phyloP scores from a whole-genome alignment of 1,140 invertebrate species.

The Cepaea nemoralis region DNA sequence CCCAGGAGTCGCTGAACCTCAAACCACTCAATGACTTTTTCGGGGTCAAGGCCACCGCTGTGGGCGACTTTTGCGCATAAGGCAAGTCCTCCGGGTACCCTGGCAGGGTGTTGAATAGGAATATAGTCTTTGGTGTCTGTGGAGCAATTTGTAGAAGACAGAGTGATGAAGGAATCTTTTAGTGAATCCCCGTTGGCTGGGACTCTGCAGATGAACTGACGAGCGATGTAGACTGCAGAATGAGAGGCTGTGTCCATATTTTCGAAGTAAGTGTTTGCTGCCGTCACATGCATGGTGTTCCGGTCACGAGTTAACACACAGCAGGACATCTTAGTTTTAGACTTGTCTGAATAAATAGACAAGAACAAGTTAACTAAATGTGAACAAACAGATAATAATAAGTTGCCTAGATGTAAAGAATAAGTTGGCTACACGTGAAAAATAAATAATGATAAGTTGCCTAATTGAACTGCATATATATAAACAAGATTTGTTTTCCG shows the following conservation, averaged over 20 bases:
- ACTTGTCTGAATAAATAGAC: too few relatives aligned
- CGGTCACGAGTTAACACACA: not conserved
- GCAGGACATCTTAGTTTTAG: not conserved
- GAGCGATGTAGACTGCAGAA: not conserved
- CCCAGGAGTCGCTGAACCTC: conserved; percentile 43
- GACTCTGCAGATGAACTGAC: not conserved
- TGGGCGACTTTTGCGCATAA: conserved; percentile 22
- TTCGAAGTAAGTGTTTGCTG: not conserved
- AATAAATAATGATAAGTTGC: too few relatives aligned
- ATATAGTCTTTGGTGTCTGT: conserved; percentile 2
- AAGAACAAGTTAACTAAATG: too few relatives aligned
- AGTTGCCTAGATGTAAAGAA: too few relatives aligned
- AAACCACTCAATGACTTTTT: conserved; percentile 43
- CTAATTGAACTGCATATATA: too few relatives aligned
- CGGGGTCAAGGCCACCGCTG: conserved; percentile 26
- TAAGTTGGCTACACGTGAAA: too few relatives aligned
- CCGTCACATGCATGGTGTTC: too few relatives aligned
- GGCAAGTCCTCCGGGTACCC: not conserved
- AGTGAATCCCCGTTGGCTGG: not conserved
- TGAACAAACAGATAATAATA: too few relatives aligned
- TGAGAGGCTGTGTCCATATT: too few relatives aligned
- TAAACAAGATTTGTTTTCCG: too few relatives aligned
- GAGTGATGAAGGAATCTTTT: not conserved
- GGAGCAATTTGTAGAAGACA: not conserved
- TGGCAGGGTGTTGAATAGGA: not conserved